These are phyloP conservation scores for Leptothorax acervorum DNA, from an alignment of 2,888 invertebrate genomes.

Conservation along the genomic window DNA sequence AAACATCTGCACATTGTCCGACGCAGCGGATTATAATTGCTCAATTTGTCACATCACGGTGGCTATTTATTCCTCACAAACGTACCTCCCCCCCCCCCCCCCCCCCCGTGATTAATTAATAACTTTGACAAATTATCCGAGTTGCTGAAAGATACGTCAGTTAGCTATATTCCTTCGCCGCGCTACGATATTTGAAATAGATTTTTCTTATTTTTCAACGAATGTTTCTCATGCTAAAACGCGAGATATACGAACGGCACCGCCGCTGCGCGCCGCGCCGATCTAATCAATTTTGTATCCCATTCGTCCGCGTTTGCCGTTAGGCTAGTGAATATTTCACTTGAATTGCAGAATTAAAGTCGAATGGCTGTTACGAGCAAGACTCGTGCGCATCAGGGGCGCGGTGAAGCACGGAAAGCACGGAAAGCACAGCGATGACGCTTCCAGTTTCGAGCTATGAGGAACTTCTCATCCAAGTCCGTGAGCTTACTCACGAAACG, in stretches of 20 bases:
- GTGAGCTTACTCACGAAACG: slow-evolving; percentile 87
- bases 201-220: neutral
- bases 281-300: slow-evolving; percentile 26
- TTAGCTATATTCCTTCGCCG: neutral
- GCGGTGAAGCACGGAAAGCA: slow-evolving; percentile 60
- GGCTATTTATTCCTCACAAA: neutral
- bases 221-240: neutral
- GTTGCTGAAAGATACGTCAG: neutral
- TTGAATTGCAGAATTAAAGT: slow-evolving; percentile 67
- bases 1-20: slow-evolving; percentile 1
- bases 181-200: neutral
- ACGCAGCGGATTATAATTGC: neutral
- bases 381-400: slow-evolving; percentile 68
- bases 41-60: neutral
- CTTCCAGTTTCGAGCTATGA: slow-evolving; percentile 89
- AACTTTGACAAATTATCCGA: neutral
- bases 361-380: slow-evolving; percentile 76
- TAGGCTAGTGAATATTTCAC: slow-evolving; percentile 36
- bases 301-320: no score
- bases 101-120: neutral
- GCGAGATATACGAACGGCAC: neutral
- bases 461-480: slow-evolving; percentile 88
- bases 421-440: slow-evolving; percentile 85
- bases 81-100: neutral
- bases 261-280: no score